A percentile compares a stretch with the other conserved stretches of the same genome.
These are phyloP conservation scores for Netelia inedita DNA, from an alignment of 2,888 invertebrate species.

Conservation along the genomic window DNA sequence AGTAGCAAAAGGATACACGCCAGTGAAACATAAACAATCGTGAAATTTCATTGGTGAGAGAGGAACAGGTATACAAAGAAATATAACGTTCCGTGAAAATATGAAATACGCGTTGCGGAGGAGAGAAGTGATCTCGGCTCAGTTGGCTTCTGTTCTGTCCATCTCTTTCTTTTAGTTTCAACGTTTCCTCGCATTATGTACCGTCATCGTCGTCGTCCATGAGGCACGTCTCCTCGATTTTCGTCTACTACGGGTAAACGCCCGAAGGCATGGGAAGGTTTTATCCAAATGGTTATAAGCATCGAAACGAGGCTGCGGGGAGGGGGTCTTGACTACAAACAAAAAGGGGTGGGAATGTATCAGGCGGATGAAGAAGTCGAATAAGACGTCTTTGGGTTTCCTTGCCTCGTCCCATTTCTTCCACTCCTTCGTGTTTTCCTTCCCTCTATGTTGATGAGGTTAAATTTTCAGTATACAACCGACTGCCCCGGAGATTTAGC, in stretches of 20 bases:
- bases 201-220: constrained; percentile 42
- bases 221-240: constrained; percentile 45
- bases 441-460: constrained; percentile 32
- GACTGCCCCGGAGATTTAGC: constrained; percentile 35
- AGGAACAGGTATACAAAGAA: constrained; percentile 9
- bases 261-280: constrained; percentile 70
- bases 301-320: constrained; percentile 67
- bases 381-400: constrained; percentile 22
- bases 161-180: constrained; percentile 40
- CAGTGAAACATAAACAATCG: constrained; percentile 42
- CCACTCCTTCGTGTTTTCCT: constrained; percentile 28
- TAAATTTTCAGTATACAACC: constrained; percentile 45
- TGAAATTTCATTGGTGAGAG: constrained; percentile 39
- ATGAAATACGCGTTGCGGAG: constrained; percentile 16
- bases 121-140: constrained; percentile 32
- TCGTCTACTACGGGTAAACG: constrained; percentile 18
- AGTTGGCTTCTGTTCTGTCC: constrained; percentile 26
- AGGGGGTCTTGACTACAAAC: constrained; percentile 13
- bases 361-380: constrained; percentile 34
- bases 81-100: constrained; percentile 30
- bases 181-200: constrained; percentile 38
- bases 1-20: constrained; percentile 26
- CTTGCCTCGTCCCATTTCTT: not conserved
- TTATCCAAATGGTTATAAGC: constrained; percentile 80
- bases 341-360: constrained; percentile 28